A percentile compares a stretch with the other conserved stretches of the same genome.
Conservation (phyloP, 2,797 vertebrate genomes). For the Austrolebias charrua region DNA sequence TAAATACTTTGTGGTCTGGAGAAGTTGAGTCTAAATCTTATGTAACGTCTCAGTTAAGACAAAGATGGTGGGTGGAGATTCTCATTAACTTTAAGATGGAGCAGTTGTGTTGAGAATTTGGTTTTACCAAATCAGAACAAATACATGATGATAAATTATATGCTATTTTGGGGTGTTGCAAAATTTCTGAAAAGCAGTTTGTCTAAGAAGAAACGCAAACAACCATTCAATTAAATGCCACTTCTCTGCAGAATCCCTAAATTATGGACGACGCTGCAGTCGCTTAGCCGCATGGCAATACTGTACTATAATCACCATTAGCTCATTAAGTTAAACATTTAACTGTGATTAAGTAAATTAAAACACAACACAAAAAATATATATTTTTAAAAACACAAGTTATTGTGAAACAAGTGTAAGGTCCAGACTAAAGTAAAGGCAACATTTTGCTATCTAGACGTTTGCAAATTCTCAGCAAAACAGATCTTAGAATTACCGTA, state of each 20-base stretch:
- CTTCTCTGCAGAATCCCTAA: constrained; percentile 44
- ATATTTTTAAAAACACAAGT: too few species aligned
- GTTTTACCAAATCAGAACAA: constrained; percentile 49
- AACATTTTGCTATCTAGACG: constrained; percentile 29
- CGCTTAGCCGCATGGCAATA: constrained; percentile 42
- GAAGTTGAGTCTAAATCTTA: constrained; percentile 47
- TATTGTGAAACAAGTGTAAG: constrained; percentile 51
- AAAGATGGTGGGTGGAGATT: constrained; percentile 60
- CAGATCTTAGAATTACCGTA: constrained; percentile 29
- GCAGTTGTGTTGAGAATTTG: constrained; percentile 50
- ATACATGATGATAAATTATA: constrained; percentile 45
- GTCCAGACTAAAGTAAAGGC: constrained; percentile 31
- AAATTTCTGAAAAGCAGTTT: constrained; percentile 43
- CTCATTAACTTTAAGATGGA: constrained; percentile 45
- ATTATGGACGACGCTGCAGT: constrained; percentile 54
- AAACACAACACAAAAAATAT: too few species aligned
- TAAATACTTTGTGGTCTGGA: constrained; percentile 57
- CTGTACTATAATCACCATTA: constrained; percentile 66
- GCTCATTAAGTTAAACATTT: constrained; percentile 60
- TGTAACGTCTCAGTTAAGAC: constrained; percentile 26
- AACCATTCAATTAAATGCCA: constrained; percentile 41
- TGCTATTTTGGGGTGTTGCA: constrained; percentile 57
- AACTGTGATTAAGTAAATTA: constrained; percentile 63
- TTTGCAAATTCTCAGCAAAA: constrained; percentile 54
- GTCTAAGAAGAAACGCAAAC: constrained; percentile 39